These are phyloP conservation scores for Aleiodes leptofemur DNA, from an alignment of 2,888 invertebrate genomes.

Conservation along the genomic window DNA sequence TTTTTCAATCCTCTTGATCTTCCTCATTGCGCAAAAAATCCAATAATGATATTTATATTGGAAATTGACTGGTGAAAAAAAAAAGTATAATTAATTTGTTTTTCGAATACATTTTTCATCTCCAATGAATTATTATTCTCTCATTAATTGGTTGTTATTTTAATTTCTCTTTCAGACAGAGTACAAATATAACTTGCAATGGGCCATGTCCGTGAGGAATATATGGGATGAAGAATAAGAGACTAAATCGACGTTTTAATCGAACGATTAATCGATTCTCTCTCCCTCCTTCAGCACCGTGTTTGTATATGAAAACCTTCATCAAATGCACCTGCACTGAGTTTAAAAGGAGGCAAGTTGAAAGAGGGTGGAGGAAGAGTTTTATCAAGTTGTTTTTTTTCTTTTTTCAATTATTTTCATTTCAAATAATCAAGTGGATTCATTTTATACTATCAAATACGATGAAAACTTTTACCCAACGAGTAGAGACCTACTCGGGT, in stretches of 20 bases:
- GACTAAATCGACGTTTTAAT: conserved; percentile 65
- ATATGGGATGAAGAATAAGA: conserved; percentile 46
- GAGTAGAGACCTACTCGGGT: background rate
- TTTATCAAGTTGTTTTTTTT: background rate
- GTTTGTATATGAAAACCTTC: conserved; percentile 42
- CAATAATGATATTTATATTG: too few species aligned
- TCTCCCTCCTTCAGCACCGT: conserved; percentile 9
- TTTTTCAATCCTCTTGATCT: conserved; percentile 66
- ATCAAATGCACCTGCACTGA: conserved; percentile 36
- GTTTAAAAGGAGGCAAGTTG: background rate
- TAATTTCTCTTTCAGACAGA: conserved; percentile 44
- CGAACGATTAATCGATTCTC: conserved; percentile 65
- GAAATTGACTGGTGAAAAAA: too few species aligned
- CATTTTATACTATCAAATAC: background rate
- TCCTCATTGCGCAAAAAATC: too few species aligned
- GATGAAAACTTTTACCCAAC: conserved; percentile 11
- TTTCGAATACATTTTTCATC: too few species aligned
- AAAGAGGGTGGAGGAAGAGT: background rate
- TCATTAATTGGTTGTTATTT: conserved; percentile 31
- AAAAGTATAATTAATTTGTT: too few species aligned
- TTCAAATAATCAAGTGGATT: conserved; percentile 17
- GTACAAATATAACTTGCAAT: conserved; percentile 4
- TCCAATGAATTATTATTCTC: too few species aligned
- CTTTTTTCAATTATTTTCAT: background rate
- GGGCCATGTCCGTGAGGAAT: conserved; percentile 38